Base-by-base conservation (phyloP, 1,140 invertebrate species). In the Himalopsyche phryganea region DNA sequence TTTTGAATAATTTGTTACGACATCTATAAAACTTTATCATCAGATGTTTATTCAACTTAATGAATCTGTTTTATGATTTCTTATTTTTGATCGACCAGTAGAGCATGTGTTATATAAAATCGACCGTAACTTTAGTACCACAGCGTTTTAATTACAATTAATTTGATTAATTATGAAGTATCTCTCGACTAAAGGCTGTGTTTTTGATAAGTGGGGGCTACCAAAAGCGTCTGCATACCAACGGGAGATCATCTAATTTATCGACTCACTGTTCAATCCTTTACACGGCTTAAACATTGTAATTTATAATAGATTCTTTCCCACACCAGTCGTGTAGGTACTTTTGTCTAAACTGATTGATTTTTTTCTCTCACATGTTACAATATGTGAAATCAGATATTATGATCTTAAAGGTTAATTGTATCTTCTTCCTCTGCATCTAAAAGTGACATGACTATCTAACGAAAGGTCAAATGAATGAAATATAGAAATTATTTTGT, bases 121-220 rank as follows among this genome's bases (percentile, higher is more conserved):
- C 23, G 9, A 28, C 23, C 9, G 4, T 5, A 9, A 3, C 23
- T 28, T 28, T 5, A 50, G 14, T 20, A 52, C 38, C 47, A 47
- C 28, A 28, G 42, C 44, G 54, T 38, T 61, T 58, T 63, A 63
- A 63, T 63, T 63, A 52, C 60, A 55, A 46, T 63, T 63, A 58
- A 63, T 63, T 63, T 63, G 60, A 63, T 63, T 63, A 58, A 63
- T 63, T 44, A 55, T 48, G 33, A 55, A 55, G 48, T 18, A 18
- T 51, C 49, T 58, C 56, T 50, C 42, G 32, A 32, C 41, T 57
- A 36, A 28, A 50, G 50, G 55, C 50, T 50, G 45, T 50, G 32
- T 51, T 45, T 49, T 55, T 52, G 60, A 61, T 50, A 55, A 52
- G 50, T 57, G 38, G 50, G 35, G 41, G 52, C 56, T 58, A 53